Base-by-base conservation (phyloP, 1,140 invertebrate species). In the Dinothrombium tinctorium region DNA sequence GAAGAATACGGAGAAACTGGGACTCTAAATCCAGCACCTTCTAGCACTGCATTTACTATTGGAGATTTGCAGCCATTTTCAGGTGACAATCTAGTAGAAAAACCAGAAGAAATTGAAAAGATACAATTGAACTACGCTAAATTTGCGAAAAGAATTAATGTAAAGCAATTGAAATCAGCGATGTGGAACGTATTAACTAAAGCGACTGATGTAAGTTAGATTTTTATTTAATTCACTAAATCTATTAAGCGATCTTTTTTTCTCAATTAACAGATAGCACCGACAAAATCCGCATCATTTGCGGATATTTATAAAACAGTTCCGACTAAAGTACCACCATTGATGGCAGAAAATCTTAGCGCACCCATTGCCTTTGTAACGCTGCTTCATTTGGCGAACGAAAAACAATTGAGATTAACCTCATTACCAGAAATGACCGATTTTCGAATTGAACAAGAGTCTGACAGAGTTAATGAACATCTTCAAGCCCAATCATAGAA, bases 301-400 rank as follows among this genome's bases (percentile, higher is more conserved):
- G 65, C 61, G 29, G 44, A 61, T 1, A 37, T 78, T 19, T 71
- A 73, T 47, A 56, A 64, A 12, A 50, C 60, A 26, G 50, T 80
- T 14, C 72, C 72, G 3, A 56, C 53, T 20, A 60, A 62, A 41
- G 50, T 81, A 9, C 63, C 65, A 0, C 59, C 63, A 29, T 61
- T 61, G 38, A 74, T 72, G 60, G 57, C 62, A n/a, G 68, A 71
- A 44, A 71, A 75, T 45, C 58, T 82, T 33, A 77, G 72, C 53
- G 66, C 72, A 36, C 71, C 74, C 1, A 61, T 81, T 23, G 71
- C 73, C 1, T 73, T 80, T 59, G 67, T 76, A 14, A 74, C 75
- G 4, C 56, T 81, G 6, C 57, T 83, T 2, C 76, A 81, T 65
- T 56, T 81, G 40, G 72, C 73, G 9, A 83, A 81, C 56, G 77